phyloP scores from a whole-genome alignment of 2,113 vertebrate genomes.

The Asarcornis scutulata region DNA sequence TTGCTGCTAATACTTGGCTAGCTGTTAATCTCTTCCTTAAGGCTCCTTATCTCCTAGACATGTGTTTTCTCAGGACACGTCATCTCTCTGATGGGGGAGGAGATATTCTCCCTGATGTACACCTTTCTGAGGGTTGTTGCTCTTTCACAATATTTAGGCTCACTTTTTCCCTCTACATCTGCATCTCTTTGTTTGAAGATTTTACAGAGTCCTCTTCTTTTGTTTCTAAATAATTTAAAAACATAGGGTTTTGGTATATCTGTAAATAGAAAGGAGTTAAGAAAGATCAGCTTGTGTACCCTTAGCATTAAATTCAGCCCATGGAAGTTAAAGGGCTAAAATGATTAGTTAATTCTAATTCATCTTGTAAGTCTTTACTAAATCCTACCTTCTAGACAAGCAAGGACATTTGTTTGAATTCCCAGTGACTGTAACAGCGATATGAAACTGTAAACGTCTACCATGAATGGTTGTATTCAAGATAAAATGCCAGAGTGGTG shows the following conservation, averaged over 20 bases:
- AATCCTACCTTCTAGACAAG: neutral
- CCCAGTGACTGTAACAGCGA: neutral
- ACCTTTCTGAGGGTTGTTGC: neutral
- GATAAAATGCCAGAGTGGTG: neutral
- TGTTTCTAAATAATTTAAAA: neutral
- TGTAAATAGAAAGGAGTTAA: neutral
- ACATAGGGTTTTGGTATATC: neutral
- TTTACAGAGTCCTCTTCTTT: neutral
- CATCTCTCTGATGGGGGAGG: neutral
- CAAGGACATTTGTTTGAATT: constrained; percentile 17
- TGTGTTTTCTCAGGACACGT: neutral
- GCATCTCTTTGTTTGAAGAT: neutral
- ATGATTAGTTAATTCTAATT: neutral
- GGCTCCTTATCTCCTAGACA: neutral
- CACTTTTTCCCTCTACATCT: neutral
- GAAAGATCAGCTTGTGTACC: neutral
- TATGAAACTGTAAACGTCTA: neutral
- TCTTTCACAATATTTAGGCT: neutral
- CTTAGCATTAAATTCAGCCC: neutral
- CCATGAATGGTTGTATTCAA: constrained; percentile 44
- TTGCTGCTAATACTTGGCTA: neutral
- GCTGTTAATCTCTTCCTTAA: neutral
- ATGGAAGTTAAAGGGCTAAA: neutral
- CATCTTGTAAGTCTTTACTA: neutral
- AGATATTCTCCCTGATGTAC: neutral